Evolutionary conservation across 2,888 invertebrate genomes (phyloP), one percentile per base, ranked within the genome.

Genomic region (Dicyrtomina minuta): DNA sequence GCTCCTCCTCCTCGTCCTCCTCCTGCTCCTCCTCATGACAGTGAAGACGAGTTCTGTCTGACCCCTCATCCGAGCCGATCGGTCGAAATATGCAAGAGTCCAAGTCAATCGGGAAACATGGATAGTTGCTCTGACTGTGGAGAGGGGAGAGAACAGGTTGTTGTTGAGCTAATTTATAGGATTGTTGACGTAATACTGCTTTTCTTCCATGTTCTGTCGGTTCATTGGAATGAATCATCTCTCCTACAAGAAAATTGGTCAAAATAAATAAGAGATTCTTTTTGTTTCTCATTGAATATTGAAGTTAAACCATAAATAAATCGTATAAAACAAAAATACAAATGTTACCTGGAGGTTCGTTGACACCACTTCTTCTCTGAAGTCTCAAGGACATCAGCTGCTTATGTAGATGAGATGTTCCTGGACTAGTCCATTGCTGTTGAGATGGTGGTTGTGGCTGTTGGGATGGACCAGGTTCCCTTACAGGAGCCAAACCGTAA

Each of bases 151-250:
- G 82, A 61, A 91, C 90, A 79, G 90, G 91, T 79, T 90, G 90
- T 80, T 92, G 90, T 80, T 92, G 92, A 41, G 92, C 92, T 78
- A 93, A 87, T 83, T 93, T 93, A 82, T 92, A 93, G 79, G 92
- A 92, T 77, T 92, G 90, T 80, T 93, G 93, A 6, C 93, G 84
- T 56, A 92, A 84, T 86, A 93, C 78, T 64, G 76, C 70, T 70
- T 75, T 78, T 62, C 76, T 51, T 15, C 71, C 70, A 49, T 64
- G 72, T 44, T 70, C 75, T 59, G 66, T 46, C 8, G 68, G 46
- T 33, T 68, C 68, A 33, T 44, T 68, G 53, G 59, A 60, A 61
- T 68, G 59, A 49, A 46, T 68, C 68, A 68, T 60, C 49, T 68
- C 68, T 51, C 53, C 56, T 64, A 27, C 20, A 64, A 33, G 39